Conservation (phyloP, 2,888 invertebrate species). For the Desoria tigrina region DNA sequence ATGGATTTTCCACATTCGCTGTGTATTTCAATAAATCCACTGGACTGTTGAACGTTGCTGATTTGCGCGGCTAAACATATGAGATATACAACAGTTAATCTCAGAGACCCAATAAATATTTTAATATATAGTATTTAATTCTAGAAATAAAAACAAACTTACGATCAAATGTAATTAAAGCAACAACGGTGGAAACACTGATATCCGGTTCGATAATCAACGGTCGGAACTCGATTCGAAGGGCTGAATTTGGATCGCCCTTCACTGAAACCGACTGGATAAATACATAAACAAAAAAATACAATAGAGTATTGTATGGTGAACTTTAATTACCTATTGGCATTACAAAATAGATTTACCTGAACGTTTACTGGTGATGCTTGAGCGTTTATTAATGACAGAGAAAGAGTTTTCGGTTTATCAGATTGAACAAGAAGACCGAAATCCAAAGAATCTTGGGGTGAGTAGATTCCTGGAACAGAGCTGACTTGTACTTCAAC, state of each 20-base stretch:
- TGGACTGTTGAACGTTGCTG: conserved; percentile 41
- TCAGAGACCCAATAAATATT: neutral
- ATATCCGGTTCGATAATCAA: conserved; percentile 68
- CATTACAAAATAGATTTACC: no score
- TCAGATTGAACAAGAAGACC: conserved; percentile 75
- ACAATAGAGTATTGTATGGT: no score
- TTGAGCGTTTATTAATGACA: conserved; percentile 70
- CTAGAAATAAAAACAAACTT: conserved; percentile 56
- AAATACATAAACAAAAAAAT: no score
- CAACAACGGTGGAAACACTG: conserved; percentile 65
- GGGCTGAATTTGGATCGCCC: conserved; percentile 57
- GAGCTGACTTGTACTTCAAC: conserved; percentile 78
- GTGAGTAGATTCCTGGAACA: conserved; percentile 72
- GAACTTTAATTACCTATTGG: conserved; percentile 9
- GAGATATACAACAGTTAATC: conserved; percentile 7
- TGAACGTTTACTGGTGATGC: conserved; percentile 69
- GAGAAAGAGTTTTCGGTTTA: conserved; percentile 64
- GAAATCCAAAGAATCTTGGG: conserved; percentile 77
- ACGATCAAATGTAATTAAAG: conserved; percentile 72
- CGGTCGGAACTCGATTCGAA: conserved; percentile 69
- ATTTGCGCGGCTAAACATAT: conserved; percentile 49
- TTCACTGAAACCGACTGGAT: conserved; percentile 55
- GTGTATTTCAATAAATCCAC: conserved; percentile 51
- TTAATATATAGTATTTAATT: neutral
- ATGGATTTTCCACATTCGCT: conserved; percentile 51